Conservation (phyloP, 2,113 vertebrate genomes). For the Gnathonemus longibarbis region DNA sequence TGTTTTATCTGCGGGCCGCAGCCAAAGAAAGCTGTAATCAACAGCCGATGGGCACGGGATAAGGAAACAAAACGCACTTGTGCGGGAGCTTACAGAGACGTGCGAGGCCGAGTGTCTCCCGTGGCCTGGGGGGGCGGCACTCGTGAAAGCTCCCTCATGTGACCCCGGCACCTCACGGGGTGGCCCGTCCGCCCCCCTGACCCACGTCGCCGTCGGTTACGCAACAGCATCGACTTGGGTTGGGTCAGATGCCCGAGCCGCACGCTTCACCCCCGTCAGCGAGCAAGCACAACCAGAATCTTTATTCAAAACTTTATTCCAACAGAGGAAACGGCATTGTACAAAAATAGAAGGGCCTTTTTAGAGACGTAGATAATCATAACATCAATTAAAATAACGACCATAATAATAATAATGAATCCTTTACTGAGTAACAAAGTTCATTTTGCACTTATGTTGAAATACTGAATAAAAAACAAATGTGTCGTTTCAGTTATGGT, state of each 20-base stretch:
- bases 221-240: background rate
- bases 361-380: conserved; percentile 36
- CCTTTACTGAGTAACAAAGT: conserved; percentile 19
- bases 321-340: conserved; percentile 47
- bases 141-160: background rate
- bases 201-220: background rate
- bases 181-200: background rate
- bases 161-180: background rate
- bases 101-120: background rate
- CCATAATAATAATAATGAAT: conserved; percentile 30
- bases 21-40: conserved; percentile 21
- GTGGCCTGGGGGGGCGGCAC: background rate
- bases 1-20: conserved; percentile 16
- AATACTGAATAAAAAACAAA: conserved; percentile 48
- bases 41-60: conserved; percentile 10
- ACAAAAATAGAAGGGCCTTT: conserved; percentile 62
- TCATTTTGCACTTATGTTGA: conserved; percentile 31
- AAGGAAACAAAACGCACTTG: conserved; percentile 24
- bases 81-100: conserved; percentile 22
- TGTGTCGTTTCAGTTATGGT: conserved; percentile 3
- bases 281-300: conserved; percentile 6
- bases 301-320: conserved; percentile 54
- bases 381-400: conserved; percentile 44
- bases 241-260: background rate
- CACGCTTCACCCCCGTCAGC: background rate